Evolutionary conservation across 2,888 invertebrate genomes (phyloP), one percentile per base, ranked within the genome.

Genomic region (Polymixis flavicincta): DNA sequence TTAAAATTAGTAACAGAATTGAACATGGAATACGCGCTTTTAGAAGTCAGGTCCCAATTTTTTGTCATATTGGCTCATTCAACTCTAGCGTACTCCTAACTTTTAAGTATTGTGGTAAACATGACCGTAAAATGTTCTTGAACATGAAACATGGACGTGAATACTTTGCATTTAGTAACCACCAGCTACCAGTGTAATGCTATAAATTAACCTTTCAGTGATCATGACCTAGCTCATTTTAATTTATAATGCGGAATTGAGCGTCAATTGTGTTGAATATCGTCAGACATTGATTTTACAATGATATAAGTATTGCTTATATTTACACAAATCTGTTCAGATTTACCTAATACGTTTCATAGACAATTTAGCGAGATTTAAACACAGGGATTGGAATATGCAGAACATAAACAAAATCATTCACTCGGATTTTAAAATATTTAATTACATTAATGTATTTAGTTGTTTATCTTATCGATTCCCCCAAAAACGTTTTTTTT

Each of bases 191-290:
- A 32, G n/a, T 42, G 8, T 55, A 67, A 63, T 50, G 42, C 4
- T 45, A 37, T 55, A 65, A 3, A 64, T 77, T 83, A 74, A 84
- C 78, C 68, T 78, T 80, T 78, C 77, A 83, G 42, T 63, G 73
- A 64, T 50, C 60, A 28, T 66, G 81, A 75, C 68, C 22, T 48
- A 61, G 14, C 32, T 69, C 65, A 59, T 71, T 82, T 61, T 7
- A 50, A 71, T 63, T 63, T 54, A 50, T 37, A 52, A 74, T 68
- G 32, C 19, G 60, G 68, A 68, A 55, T 55, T 68, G 67, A 85
- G 70, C 74, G 60, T 61, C 61, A 55, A 61, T 73, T 73, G 57
- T 60, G 3, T 57, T 69, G 28, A 68, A 57, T 50, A 61, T n/a
- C 25, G 25, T 54, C 32, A 50, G 28, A 57, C 42, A 59, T 65